Conservation (phyloP, 2,888 invertebrate species). For the Trissolcus brochymenae region DNA sequence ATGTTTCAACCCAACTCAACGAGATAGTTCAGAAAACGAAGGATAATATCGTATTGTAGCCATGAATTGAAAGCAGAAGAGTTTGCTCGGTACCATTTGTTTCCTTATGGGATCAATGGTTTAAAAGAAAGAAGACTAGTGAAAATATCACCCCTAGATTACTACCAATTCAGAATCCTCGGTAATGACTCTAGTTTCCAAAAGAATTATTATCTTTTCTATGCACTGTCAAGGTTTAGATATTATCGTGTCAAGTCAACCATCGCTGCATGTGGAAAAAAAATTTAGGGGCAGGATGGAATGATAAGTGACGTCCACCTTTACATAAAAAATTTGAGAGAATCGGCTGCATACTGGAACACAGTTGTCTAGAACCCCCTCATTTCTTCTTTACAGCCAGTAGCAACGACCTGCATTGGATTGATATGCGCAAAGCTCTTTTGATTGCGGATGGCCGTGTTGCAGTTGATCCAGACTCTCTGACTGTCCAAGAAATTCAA, state of each 20-base stretch:
- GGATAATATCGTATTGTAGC: conserved; percentile 62
- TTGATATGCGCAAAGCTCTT: conserved; percentile 68
- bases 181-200: conserved; percentile 58
- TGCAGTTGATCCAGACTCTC: conserved; percentile 11
- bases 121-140: conserved; percentile 52
- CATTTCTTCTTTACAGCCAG: conserved; percentile 63
- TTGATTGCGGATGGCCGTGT: conserved; percentile 63
- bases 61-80: conserved; percentile 60
- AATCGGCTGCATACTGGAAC: conserved; percentile 62
- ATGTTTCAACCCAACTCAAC: conserved; percentile 52
- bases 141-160: conserved; percentile 63
- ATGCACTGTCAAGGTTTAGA: conserved; percentile 37
- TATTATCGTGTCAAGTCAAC: conserved; percentile 54
- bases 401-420: conserved; percentile 64
- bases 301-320: conserved; percentile 63
- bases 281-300: conserved; percentile 45
- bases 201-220: conserved; percentile 6
- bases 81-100: conserved; percentile 63
- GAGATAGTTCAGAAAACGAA: conserved; percentile 58
- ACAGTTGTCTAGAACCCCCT: conserved; percentile 66
- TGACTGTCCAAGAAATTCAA: conserved; percentile 22
- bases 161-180: conserved; percentile 59
- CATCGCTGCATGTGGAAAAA: conserved; percentile 61
- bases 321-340: conserved; percentile 66
- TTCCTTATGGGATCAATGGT: conserved; percentile 58